Conservation (phyloP, 2,888 invertebrate species). For the Nemurella pictetii region DNA sequence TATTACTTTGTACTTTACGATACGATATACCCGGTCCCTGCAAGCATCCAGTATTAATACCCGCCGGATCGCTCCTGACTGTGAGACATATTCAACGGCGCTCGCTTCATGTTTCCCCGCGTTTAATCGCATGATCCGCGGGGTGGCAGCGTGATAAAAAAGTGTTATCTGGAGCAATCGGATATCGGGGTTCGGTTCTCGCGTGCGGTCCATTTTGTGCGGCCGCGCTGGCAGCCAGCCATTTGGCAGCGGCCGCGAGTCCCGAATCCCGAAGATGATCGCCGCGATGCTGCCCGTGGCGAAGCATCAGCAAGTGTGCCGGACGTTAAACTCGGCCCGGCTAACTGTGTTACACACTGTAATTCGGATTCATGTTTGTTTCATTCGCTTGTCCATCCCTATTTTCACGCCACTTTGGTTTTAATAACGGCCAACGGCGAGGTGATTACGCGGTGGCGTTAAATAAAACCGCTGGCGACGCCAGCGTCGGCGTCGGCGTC, state of each 20-base stretch:
- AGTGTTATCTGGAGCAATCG: constrained; percentile 29
- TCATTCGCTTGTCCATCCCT: not conserved
- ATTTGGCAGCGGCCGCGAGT: not conserved
- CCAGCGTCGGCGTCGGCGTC: not conserved
- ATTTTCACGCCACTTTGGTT: not conserved
- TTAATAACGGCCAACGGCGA: not conserved
- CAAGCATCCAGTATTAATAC: too few relatives aligned
- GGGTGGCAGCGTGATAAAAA: not conserved
- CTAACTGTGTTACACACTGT: too few relatives aligned
- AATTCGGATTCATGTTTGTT: not conserved
- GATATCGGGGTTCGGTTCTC: constrained; percentile 30
- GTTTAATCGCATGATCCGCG: not conserved
- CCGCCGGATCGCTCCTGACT: too few relatives aligned
- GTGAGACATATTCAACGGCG: not conserved
- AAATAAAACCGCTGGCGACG: too few relatives aligned
- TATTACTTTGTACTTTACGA: not conserved
- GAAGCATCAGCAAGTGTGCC: not conserved
- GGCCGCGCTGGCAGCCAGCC: constrained; percentile 27
- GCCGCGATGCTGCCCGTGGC: not conserved
- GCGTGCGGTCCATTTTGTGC: constrained; percentile 16
- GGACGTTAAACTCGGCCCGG: not conserved
- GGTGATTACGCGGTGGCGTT: not conserved
- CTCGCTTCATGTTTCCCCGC: not conserved
- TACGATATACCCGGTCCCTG: too few relatives aligned
- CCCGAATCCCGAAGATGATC: not conserved